Conservation (phyloP, 2,888 invertebrate species). For the Platycheirus rosarum region DNA sequence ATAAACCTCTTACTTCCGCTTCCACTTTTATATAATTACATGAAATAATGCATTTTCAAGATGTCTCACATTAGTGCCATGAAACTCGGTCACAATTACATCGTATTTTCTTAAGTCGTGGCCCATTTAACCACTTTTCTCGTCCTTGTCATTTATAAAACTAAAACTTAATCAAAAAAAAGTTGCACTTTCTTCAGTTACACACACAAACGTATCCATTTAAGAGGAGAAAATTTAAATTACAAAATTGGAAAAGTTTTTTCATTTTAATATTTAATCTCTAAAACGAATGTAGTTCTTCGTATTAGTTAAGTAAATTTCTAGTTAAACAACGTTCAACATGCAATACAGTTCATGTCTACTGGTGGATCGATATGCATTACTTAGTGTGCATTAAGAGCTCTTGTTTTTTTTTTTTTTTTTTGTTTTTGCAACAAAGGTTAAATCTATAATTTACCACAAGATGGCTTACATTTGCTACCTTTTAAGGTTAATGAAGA, state of each 20-base stretch:
- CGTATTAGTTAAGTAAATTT: too few species aligned
- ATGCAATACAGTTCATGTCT: neutral
- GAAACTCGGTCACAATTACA: slow-evolving; percentile 50
- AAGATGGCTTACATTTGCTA: too few species aligned
- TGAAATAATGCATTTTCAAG: slow-evolving; percentile 57
- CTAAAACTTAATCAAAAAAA: neutral
- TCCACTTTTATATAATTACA: slow-evolving; percentile 43
- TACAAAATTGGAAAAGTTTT: slow-evolving; percentile 20
- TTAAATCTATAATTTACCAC: too few species aligned
- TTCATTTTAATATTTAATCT: neutral
- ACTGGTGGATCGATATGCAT: neutral
- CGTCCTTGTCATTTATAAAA: slow-evolving; percentile 6
- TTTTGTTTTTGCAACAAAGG: too few species aligned
- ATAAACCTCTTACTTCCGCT: neutral
- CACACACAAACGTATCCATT: too few species aligned
- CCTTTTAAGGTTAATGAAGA: too few species aligned
- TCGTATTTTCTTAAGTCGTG: slow-evolving; percentile 1
- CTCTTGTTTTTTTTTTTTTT: too few species aligned
- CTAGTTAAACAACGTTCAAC: neutral
- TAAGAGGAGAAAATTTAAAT: slow-evolving; percentile 10
- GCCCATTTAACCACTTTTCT: slow-evolving; percentile 29
- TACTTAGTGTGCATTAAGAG: too few species aligned
- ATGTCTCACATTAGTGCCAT: slow-evolving; percentile 43
- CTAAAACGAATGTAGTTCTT: too few species aligned
- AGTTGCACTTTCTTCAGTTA: neutral